Percentiles rank a stretch among this genome's conserved stretches.
phyloP scores from a whole-genome alignment of 2,113 vertebrate species.

The Capreolus pygargus region DNA sequence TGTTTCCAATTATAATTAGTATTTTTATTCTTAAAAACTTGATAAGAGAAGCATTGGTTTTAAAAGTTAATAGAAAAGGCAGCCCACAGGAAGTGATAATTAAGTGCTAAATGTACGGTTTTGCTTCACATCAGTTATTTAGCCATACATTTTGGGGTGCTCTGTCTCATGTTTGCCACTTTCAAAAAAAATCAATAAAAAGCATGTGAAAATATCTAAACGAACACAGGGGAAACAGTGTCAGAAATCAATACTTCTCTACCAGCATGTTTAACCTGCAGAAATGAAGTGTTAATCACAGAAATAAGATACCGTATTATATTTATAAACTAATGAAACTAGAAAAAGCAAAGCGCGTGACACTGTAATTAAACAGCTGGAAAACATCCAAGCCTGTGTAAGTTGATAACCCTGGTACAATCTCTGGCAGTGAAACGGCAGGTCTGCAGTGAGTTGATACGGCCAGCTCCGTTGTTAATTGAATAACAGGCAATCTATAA shows the following conservation, averaged over 20 bases:
- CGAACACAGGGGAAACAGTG: slow-evolving; percentile 78
- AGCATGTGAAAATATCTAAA: slow-evolving; percentile 79
- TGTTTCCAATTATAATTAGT: slow-evolving; percentile 45
- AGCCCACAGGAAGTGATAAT: slow-evolving; percentile 38
- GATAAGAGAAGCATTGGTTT: slow-evolving; percentile 32
- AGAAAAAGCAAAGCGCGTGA: slow-evolving; percentile 84
- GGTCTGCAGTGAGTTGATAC: slow-evolving; percentile 83
- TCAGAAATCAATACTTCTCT: slow-evolving; percentile 82
- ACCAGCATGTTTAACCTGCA: slow-evolving; percentile 82
- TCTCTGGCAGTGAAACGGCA: slow-evolving; percentile 85
- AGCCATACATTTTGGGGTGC: slow-evolving; percentile 36
- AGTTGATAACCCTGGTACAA: slow-evolving; percentile 86
- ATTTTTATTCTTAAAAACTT: slow-evolving; percentile 52
- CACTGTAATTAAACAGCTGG: slow-evolving; percentile 87
- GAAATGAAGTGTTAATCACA: slow-evolving; percentile 88
- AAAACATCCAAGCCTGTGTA: slow-evolving; percentile 85
- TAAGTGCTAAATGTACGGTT: slow-evolving; percentile 21
- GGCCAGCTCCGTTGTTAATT: slow-evolving; percentile 80
- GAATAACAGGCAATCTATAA: slow-evolving; percentile 85
- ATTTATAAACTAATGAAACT: slow-evolving; percentile 88
- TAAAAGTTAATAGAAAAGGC: slow-evolving; percentile 56
- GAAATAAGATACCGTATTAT: slow-evolving; percentile 84
- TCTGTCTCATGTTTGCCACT: slow-evolving; percentile 72
- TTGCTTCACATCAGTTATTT: neutral
- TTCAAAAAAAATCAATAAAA: slow-evolving; percentile 73